Evolutionary conservation across 2,113 vertebrate genomes (phyloP).

Genomic region (Aldabrachelys gigantea): DNA sequence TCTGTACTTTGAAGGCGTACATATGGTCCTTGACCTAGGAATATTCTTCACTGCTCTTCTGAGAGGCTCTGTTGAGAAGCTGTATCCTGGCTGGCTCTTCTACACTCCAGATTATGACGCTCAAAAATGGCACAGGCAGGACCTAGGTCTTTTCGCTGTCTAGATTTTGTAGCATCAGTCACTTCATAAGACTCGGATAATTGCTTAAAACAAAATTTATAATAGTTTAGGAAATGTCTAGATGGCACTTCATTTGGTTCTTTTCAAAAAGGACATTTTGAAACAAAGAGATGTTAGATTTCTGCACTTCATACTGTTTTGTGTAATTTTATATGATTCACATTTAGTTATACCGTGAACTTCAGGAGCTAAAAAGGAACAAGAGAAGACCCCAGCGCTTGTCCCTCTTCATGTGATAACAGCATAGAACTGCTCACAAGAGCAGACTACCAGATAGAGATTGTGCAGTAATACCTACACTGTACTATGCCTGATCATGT

Average conservation of each 20-base stretch:
- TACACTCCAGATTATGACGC: slow-evolving; percentile 55
- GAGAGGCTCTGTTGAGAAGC: slow-evolving; percentile 75
- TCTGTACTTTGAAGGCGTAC: neutral
- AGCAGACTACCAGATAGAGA: slow-evolving; percentile 37
- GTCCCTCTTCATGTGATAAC: neutral
- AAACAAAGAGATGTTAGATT: neutral
- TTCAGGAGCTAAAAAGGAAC: neutral
- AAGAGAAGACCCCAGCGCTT: neutral
- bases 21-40: neutral
- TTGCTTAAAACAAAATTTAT: slow-evolving; percentile 74
- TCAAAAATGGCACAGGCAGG: neutral
- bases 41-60: slow-evolving; percentile 61
- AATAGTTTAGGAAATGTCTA: neutral
- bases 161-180: slow-evolving; percentile 67
- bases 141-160: neutral
- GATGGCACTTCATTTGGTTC: neutral
- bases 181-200: slow-evolving; percentile 83
- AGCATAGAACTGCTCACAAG: slow-evolving; percentile 16
- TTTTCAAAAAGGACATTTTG: slow-evolving; percentile 42
- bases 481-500: slow-evolving; percentile 26
- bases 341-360: slow-evolving; percentile 52
- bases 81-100: slow-evolving; percentile 72
- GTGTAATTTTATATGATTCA: slow-evolving; percentile 27
- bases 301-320: slow-evolving; percentile 6
- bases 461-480: neutral